Evolutionary conservation across 2,797 vertebrate species (phyloP).

Genomic region (Ammospiza maritima): DNA sequence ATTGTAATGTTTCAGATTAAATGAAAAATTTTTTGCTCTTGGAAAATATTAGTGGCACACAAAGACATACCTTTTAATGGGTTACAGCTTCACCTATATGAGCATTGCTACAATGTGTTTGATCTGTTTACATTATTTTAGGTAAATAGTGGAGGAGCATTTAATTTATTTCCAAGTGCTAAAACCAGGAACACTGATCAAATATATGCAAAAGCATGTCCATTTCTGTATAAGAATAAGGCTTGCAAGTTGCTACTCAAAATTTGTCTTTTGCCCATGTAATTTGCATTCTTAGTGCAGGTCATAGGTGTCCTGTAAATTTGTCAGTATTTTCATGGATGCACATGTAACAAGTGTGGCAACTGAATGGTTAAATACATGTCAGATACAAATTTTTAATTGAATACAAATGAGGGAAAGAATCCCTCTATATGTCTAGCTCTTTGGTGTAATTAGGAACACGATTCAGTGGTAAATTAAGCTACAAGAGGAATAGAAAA

Average conservation of each 20-base stretch:
- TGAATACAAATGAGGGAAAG: background rate
- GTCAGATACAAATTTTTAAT: background rate
- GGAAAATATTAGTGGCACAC: background rate
- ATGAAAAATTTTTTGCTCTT: background rate
- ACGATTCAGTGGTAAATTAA: background rate
- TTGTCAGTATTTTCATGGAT: background rate
- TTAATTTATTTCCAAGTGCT: background rate
- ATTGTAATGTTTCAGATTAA: background rate
- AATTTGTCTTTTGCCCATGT: background rate
- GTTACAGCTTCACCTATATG: background rate
- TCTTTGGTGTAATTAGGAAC: background rate
- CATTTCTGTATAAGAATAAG: background rate
- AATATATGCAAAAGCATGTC: background rate
- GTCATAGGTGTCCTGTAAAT: background rate
- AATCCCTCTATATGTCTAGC: background rate
- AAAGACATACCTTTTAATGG: background rate
- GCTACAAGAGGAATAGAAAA: background rate
- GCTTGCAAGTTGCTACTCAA: background rate
- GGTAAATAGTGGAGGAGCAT: background rate
- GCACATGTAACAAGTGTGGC: background rate
- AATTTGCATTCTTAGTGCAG: background rate
- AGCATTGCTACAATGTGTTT: background rate
- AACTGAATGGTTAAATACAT: background rate
- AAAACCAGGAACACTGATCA: background rate
- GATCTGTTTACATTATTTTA: background rate